phyloP scores from a whole-genome alignment of 2,113 vertebrate genomes.

The Craseonycteris thonglongyai region DNA sequence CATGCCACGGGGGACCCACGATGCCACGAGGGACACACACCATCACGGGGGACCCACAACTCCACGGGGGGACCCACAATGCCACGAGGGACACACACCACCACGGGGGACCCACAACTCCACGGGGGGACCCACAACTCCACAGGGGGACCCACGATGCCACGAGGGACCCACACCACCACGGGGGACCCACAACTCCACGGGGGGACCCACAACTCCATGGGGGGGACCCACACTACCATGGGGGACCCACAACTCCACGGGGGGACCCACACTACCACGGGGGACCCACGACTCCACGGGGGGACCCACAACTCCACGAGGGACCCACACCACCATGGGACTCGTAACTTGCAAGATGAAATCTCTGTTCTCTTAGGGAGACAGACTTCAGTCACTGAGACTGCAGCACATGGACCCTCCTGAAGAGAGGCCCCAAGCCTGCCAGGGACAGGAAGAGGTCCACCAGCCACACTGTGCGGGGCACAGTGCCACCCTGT shows the following conservation, averaged over 20 bases:
- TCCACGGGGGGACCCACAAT: no score
- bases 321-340: no score
- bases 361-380: conserved; percentile 76
- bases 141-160: no score
- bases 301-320: fast-evolving
- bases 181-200: no score
- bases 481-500: neutral
- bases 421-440: neutral
- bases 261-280: fast-evolving
- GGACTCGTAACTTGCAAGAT: no score
- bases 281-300: no score
- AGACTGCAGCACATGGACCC: neutral
- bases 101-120: no score
- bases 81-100: neutral
- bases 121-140: neutral
- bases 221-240: fast-evolving
- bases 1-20: no score
- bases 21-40: fast-evolving
- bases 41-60: no score
- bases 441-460: neutral
- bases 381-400: conserved; percentile 72
- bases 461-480: fast-evolving
- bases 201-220: no score
- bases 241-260: no score
- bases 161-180: neutral